Percentiles rank a stretch among this genome's conserved stretches.
These are phyloP conservation scores for Venusia cambrica DNA, from an alignment of 2,888 invertebrate species.

Conservation along the genomic window DNA sequence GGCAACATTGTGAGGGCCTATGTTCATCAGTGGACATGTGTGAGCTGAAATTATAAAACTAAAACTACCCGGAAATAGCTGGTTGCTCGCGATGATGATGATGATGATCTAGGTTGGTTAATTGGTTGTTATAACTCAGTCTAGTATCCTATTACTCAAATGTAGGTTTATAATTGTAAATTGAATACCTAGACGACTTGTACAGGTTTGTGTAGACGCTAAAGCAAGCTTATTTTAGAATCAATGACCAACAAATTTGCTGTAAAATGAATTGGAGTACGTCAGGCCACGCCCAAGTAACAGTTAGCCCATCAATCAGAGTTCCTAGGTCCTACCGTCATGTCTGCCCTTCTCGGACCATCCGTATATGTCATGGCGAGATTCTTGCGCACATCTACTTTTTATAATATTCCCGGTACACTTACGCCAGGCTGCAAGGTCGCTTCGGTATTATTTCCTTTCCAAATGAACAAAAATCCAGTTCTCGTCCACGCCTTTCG, in stretches of 20 bases:
- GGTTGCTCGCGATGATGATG: no score
- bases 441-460: conserved; percentile 42
- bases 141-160: no score
- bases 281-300: conserved; percentile 46
- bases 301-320: conserved; percentile 71
- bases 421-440: conserved; percentile 62
- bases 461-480: conserved; percentile 38
- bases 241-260: conserved; percentile 45
- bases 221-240: conserved; percentile 33
- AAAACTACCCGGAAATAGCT: no score
- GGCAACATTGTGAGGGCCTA: no score
- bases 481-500: conserved; percentile 22
- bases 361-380: conserved; percentile 60
- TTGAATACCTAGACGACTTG: no score
- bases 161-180: no score
- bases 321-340: conserved; percentile 50
- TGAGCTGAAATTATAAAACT: no score
- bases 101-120: no score
- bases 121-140: no score
- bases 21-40: no score
- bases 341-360: conserved; percentile 48
- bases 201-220: no score
- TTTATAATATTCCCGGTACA: conserved; percentile 71
- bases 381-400: conserved; percentile 38
- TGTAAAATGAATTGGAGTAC: conserved; percentile 41